A percentile compares a stretch with the other conserved stretches of the same genome.
Evolutionary conservation across 2,797 vertebrate species (phyloP).

Genomic region (Perodicticus potto): DNA sequence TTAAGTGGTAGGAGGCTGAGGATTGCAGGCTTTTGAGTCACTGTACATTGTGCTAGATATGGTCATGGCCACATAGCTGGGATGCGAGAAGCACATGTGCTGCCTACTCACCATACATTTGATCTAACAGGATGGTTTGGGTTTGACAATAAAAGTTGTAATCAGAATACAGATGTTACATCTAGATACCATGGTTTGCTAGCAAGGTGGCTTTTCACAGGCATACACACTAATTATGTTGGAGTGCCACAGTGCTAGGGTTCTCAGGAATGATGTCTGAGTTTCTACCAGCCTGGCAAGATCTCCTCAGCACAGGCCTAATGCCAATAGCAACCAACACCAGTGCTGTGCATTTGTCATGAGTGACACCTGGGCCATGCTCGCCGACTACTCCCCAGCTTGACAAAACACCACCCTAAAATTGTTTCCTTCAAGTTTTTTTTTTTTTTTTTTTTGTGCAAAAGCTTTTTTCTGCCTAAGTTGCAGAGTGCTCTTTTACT

Average conservation of each 20-base stretch:
- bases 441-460: not conserved
- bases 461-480: not conserved
- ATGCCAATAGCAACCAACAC: not conserved
- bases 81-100: fast-evolving
- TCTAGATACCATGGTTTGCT: not conserved
- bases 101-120: not conserved
- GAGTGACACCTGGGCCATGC: fast-evolving
- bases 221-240: not conserved
- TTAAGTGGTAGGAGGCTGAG: not conserved
- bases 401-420: fast-evolving
- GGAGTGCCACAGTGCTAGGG: not conserved
- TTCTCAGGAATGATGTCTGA: not conserved
- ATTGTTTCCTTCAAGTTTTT: not conserved
- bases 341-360: fast-evolving
- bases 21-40: not conserved
- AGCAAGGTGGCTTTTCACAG: not conserved
- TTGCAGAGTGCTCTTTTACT: not conserved
- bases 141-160: not conserved
- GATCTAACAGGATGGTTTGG: not conserved
- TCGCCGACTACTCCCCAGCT: no score
- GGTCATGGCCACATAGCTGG: fast-evolving
- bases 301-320: fast-evolving
- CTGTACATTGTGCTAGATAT: no score
- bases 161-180: not conserved
- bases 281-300: not conserved